These are phyloP conservation scores for Zelostemma sp. DNA, from an alignment of 1,140 invertebrate species.

Conservation along the genomic window DNA sequence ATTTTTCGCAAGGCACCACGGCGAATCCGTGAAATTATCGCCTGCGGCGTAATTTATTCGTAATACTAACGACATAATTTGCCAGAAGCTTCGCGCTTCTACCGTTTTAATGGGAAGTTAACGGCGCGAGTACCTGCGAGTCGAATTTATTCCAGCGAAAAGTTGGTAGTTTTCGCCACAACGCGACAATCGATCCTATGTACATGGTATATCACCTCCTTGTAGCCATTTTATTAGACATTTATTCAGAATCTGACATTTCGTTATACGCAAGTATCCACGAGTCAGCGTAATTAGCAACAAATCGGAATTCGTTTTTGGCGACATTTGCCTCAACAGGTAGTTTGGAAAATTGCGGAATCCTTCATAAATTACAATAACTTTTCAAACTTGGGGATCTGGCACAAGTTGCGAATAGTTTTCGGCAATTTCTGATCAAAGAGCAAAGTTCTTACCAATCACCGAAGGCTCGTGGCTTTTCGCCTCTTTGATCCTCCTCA, in stretches of 20 bases:
- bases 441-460: no score
- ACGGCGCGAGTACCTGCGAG: slow-evolving; percentile 11
- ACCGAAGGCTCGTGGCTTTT: no score
- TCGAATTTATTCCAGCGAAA: slow-evolving; percentile 35
- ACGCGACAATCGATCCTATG: slow-evolving; percentile 20
- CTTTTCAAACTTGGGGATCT: no score
- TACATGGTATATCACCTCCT: slow-evolving; percentile 16
- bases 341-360: no score
- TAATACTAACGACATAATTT: slow-evolving; percentile 22
- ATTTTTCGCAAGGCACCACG: neutral
- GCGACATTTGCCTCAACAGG: no score
- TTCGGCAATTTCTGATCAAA: no score
- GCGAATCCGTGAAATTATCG: slow-evolving; percentile 23
- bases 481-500: no score
- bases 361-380: no score
- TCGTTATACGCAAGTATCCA: slow-evolving; percentile 42
- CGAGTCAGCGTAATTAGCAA: slow-evolving; percentile 34
- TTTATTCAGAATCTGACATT: slow-evolving; percentile 26
- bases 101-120: slow-evolving; percentile 34
- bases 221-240: slow-evolving; percentile 23
- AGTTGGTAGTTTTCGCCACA: neutral
- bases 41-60: slow-evolving; percentile 31
- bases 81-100: slow-evolving; percentile 9
- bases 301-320: no score
- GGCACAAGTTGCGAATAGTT: no score